These are phyloP conservation scores for Lepidotrigona ventralis DNA, from an alignment of 1,140 invertebrate species.

Conservation along the genomic window DNA sequence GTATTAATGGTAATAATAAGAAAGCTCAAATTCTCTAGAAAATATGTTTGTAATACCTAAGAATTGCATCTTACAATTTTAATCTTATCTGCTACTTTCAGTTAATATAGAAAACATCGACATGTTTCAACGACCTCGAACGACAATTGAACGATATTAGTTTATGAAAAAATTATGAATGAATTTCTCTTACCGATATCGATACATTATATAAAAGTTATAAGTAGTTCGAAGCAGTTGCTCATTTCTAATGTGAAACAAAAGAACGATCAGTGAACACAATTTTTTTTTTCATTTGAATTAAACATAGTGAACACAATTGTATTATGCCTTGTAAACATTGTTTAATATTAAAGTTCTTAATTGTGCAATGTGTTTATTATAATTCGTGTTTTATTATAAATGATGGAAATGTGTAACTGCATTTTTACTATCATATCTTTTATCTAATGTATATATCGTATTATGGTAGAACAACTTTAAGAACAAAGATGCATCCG, in stretches of 20 bases:
- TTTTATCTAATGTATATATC: conserved; percentile 44
- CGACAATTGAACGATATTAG: background rate
- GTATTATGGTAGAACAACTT: conserved; percentile 33
- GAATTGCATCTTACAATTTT: background rate
- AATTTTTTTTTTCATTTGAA: too few relatives aligned
- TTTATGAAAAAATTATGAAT: conserved; percentile 12
- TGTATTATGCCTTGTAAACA: conserved; percentile 26
- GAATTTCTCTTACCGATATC: conserved; percentile 18
- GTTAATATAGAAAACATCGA: conserved; percentile 17
- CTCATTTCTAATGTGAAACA: conserved; percentile 2
- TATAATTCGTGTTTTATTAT: conserved; percentile 25
- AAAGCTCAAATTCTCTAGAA: conserved; percentile 39
- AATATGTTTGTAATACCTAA: conserved; percentile 19
- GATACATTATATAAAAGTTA: conserved; percentile 44
- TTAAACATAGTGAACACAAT: background rate
- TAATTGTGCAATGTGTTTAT: conserved; percentile 27
- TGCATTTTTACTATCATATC: conserved; percentile 30
- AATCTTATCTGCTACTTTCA: conserved; percentile 9
- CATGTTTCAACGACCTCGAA: background rate
- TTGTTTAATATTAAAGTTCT: conserved; percentile 34
- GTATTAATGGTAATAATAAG: conserved; percentile 14
- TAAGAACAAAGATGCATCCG: conserved; percentile 1
- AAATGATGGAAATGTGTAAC: conserved; percentile 47
- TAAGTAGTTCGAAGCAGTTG: conserved; percentile 24
- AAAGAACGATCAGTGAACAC: background rate